Evolutionary conservation across 2,797 vertebrate genomes (phyloP).

Genomic region (Adrianichthys oophorus): DNA sequence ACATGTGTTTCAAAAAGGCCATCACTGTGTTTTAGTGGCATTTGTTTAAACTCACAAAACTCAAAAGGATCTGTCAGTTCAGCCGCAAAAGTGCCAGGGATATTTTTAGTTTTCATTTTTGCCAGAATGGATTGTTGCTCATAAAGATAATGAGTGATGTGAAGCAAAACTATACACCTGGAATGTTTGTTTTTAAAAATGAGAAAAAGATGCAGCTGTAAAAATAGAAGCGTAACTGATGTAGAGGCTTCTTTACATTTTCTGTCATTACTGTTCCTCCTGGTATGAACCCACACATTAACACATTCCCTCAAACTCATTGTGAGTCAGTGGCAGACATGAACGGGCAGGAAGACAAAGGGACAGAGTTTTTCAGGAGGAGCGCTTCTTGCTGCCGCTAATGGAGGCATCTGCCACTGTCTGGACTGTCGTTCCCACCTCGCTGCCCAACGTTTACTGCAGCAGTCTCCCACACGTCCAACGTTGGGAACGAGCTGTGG

Average conservation of each 20-base stretch:
- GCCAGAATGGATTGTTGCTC: too few species aligned
- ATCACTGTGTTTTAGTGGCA: too few species aligned
- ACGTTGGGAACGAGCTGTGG: slow-evolving; percentile 86
- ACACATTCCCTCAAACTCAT: slow-evolving; percentile 65
- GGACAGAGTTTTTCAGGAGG: slow-evolving; percentile 80
- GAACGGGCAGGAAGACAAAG: slow-evolving; percentile 80
- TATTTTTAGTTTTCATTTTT: too few species aligned
- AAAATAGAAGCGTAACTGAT: too few species aligned
- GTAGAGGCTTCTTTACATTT: neutral
- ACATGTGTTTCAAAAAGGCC: too few species aligned
- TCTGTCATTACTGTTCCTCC: slow-evolving; percentile 69
- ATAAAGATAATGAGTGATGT: too few species aligned
- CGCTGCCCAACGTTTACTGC: slow-evolving; percentile 57
- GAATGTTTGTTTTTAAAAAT: too few species aligned
- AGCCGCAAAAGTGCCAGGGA: too few species aligned
- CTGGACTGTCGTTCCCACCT: slow-evolving; percentile 68
- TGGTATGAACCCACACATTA: slow-evolving; percentile 77
- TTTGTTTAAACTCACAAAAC: too few species aligned
- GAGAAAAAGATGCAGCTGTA: too few species aligned
- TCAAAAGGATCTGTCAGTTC: too few species aligned
- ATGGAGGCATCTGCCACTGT: slow-evolving; percentile 95
- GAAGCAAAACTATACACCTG: too few species aligned
- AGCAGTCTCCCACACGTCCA: slow-evolving; percentile 61
- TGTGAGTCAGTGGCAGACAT: slow-evolving; percentile 63
- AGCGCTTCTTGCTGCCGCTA: slow-evolving; percentile 86